Evolutionary conservation across 2,113 vertebrate genomes (phyloP), one percentile per base, ranked within the genome.

Genomic region (Ictalurus punctatus): DNA sequence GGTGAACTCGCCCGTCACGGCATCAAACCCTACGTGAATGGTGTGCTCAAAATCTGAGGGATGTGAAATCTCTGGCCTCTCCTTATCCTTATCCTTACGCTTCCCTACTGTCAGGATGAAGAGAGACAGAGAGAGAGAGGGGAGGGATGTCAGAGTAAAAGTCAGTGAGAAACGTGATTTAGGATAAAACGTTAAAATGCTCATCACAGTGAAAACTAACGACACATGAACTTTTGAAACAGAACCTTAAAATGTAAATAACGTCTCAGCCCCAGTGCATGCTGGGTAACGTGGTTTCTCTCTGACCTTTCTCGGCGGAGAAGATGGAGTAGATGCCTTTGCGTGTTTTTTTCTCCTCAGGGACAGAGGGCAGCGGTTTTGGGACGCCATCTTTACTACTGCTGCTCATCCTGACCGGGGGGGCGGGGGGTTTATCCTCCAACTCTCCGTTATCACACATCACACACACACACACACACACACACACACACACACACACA

Each of bases 21-120:
- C 96, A 94, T 99, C 98, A 84, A 99, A 99, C 86, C 98, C 98
- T 71, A 99, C 98, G 83, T 99, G 98, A 93, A 99, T 99, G 71
- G 98, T 99, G 67, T 99, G 98, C 83, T 99, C 98, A 95, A 99
- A 99, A 91, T 99, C 98, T 6, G 98, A 99, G 0, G 98, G 98
- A 0, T 96, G 97, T 56, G 98, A 99, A 92, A 99, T 99, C 94
- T 99, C 98, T 83, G 98, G 98, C 59, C 98, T 95, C 91, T 99
- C 98, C 92, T 98, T 99, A 91, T 99, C 98, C 86, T 96, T 97
- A 89, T 99, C 95, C 92, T 98, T 99, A 94, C 98, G 99, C 93
- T 92, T 97, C 92, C 96, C 97, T 94, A 95, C 98, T 99, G 94
- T 74, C 92, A 59, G 58, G 40, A 69, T 16, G 90, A 83, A 93